phyloP scores from a whole-genome alignment of 2,113 vertebrate genomes.

The Rynchops niger region DNA sequence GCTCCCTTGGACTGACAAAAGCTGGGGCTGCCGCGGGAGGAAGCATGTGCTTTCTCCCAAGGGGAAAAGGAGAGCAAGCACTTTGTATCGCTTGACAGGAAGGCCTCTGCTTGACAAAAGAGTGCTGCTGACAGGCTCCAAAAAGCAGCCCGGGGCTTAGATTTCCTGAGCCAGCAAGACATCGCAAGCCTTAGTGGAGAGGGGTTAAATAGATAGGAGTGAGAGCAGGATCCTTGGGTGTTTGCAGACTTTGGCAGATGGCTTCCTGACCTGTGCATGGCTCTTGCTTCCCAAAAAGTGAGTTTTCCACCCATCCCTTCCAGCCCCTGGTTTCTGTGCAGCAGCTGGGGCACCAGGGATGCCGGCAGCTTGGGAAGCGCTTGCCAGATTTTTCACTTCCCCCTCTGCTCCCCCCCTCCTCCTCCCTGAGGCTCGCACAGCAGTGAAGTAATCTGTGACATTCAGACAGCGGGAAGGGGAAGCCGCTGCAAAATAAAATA shows the following conservation, averaged over 20 bases:
- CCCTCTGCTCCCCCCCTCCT: background rate
- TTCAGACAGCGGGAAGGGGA: conserved; percentile 65
- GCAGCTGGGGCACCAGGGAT: background rate
- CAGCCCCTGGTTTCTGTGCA: background rate
- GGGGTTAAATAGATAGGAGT: background rate
- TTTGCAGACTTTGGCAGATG: background rate
- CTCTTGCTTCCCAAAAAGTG: background rate
- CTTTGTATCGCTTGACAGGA: conserved; percentile 63
- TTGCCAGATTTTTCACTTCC: background rate
- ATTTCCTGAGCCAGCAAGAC: conserved; percentile 26
- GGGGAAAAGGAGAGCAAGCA: conserved; percentile 42
- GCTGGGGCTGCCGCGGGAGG: background rate
- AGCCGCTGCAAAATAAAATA: conserved; percentile 61
- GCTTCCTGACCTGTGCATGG: background rate
- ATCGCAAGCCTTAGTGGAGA: background rate
- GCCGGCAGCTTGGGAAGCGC: background rate
- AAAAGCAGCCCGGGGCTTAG: conserved; percentile 16
- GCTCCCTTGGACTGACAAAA: conserved; percentile 10
- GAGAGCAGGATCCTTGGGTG: background rate
- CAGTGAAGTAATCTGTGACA: conserved; percentile 52
- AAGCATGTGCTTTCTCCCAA: background rate
- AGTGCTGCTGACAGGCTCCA: conserved; percentile 40
- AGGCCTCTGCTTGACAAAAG: conserved; percentile 58
- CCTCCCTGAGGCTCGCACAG: background rate
- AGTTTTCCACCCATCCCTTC: background rate